Percentiles rank a stretch among this genome's conserved stretches.
These are phyloP conservation scores for Muscicapa comitata DNA, from an alignment of 2,797 vertebrate genomes.

Conservation along the genomic window DNA sequence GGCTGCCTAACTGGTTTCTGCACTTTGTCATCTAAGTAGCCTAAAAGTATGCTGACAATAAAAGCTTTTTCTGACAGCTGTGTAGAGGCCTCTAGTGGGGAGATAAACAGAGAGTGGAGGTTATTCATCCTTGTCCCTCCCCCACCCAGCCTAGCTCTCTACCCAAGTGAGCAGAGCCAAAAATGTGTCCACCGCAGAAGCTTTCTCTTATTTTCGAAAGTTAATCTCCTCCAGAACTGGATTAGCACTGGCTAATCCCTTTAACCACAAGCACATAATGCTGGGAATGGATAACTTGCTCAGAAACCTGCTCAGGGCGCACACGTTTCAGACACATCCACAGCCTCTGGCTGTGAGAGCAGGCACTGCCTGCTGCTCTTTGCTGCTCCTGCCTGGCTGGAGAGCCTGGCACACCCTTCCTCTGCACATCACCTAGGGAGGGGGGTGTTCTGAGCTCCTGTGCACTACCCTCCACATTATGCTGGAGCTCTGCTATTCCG, in stretches of 20 bases:
- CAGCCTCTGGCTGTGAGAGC: neutral
- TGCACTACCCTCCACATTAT: neutral
- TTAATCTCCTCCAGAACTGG: conserved; percentile 44
- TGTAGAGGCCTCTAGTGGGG: conserved; percentile 33
- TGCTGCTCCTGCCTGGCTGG: neutral
- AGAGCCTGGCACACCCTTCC: neutral
- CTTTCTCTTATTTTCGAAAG: conserved; percentile 16
- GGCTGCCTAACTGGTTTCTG: conserved; percentile 47
- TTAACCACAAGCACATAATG: conserved; percentile 43
- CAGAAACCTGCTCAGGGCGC: neutral
- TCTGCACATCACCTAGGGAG: neutral
- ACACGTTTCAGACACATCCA: accelerated
- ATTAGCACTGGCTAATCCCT: conserved; percentile 52
- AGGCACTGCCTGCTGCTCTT: neutral
- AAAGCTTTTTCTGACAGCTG: conserved; percentile 48
- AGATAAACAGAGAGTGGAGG: conserved; percentile 35
- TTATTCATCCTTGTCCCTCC: neutral
- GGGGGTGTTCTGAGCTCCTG: neutral
- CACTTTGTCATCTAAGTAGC: conserved; percentile 24
- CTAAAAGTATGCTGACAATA: conserved; percentile 64
- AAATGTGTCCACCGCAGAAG: conserved; percentile 8
- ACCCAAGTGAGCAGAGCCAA: conserved; percentile 22
- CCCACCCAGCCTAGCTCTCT: neutral
- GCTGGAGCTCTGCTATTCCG: neutral
- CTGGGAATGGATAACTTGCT: conserved; percentile 39